Evolutionary conservation across 2,113 vertebrate genomes (phyloP).

Genomic region (Oriolus oriolus): DNA sequence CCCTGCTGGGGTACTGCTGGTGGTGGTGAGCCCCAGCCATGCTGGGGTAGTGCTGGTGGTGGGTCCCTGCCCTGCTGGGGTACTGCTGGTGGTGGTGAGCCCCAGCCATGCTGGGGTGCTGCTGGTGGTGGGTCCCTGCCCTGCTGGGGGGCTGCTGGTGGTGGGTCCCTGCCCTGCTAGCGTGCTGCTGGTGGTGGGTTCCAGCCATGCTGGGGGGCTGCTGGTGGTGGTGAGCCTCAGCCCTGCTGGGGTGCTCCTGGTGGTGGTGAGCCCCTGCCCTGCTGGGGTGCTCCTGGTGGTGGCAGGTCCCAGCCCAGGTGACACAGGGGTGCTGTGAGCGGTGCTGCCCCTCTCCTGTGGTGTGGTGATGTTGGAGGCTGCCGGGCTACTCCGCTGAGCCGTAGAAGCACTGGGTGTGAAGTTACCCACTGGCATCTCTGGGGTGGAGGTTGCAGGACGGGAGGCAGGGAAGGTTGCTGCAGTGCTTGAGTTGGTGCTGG

Average conservation of each 20-base stretch:
- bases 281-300: not conserved
- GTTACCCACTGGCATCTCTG: not conserved
- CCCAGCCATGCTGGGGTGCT: no score
- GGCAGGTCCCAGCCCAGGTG: not conserved
- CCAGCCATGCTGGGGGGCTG: not conserved
- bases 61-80: no score
- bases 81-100: not conserved
- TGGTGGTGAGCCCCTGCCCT: not conserved
- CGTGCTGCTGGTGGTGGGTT: not conserved
- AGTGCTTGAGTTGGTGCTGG: not conserved
- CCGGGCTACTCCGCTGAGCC: accelerated
- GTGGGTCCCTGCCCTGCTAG: not conserved
- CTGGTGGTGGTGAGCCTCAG: not conserved
- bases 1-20: not conserved
- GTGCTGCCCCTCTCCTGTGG: not conserved
- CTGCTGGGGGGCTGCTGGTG: not conserved
- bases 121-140: not conserved
- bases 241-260: no score
- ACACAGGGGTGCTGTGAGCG: not conserved
- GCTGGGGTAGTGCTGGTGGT: not conserved
- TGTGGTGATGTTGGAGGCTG: not conserved
- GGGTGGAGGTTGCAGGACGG: not conserved
- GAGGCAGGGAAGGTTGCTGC: not conserved
- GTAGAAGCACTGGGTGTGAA: not conserved
- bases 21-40: not conserved